These are phyloP conservation scores for Crax fasciolata DNA, from an alignment of 2,797 vertebrate species.

Conservation along the genomic window DNA sequence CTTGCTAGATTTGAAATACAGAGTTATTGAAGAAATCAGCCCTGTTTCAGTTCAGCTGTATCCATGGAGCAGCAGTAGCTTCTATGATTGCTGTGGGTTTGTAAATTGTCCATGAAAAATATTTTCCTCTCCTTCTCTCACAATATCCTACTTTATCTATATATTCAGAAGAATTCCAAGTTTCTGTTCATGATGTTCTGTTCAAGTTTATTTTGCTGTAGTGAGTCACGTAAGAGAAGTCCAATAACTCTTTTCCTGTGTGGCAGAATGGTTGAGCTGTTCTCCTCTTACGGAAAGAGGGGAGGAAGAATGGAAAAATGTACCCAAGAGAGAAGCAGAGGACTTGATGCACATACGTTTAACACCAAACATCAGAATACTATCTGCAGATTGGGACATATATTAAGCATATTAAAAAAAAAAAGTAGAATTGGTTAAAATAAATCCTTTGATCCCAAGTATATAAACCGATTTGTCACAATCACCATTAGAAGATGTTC, in stretches of 20 bases:
- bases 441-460: not conserved
- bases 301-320: not conserved
- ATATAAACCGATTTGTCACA: not conserved
- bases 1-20: conserved; percentile 7
- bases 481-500: not conserved
- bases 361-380: not conserved
- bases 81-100: not conserved
- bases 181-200: conserved; percentile 11
- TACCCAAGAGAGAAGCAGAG: not conserved
- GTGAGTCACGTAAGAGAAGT: not conserved
- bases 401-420: not conserved
- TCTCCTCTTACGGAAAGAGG: not conserved
- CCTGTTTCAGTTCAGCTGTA: not conserved
- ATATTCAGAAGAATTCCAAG: not conserved
- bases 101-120: conserved; percentile 5
- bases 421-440: not conserved
- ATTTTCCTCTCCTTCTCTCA: conserved; percentile 3
- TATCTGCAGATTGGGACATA: not conserved
- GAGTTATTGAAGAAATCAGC: conserved; percentile 2
- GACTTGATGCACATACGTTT: not conserved
- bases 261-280: not conserved
- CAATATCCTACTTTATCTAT: conserved; percentile 14
- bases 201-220: conserved; percentile 9
- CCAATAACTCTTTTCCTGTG: not conserved
- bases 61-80: not conserved